A percentile compares a stretch with the other conserved stretches of the same genome.
These are phyloP conservation scores for Perizoma flavofasciatum DNA, from an alignment of 2,888 invertebrate genomes.

Conservation along the genomic window DNA sequence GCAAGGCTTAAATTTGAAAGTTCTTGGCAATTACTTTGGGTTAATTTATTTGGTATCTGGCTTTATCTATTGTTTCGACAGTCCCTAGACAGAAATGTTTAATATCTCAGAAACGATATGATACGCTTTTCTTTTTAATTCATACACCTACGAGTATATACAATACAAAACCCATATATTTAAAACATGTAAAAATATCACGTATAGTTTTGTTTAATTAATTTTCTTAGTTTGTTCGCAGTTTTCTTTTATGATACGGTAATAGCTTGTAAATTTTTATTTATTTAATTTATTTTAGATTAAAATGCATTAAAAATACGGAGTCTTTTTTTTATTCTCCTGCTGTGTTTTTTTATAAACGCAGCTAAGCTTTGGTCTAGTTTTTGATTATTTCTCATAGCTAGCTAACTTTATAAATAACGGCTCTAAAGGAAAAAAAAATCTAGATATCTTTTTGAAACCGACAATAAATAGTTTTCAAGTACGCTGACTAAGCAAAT, in stretches of 20 bases:
- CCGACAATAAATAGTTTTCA: background rate
- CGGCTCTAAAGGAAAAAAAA: too few relatives aligned
- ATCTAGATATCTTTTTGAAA: background rate
- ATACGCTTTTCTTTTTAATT: too few relatives aligned
- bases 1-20: constrained; percentile 23
- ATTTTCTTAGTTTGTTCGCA: too few relatives aligned
- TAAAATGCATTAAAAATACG: constrained; percentile 15
- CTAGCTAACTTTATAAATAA: too few relatives aligned
- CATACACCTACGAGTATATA: too few relatives aligned
- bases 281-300: constrained; percentile 22
- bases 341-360: too few relatives aligned
- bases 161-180: too few relatives aligned
- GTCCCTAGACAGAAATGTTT: too few relatives aligned
- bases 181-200: too few relatives aligned
- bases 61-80: background rate
- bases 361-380: too few relatives aligned
- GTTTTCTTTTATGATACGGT: background rate
- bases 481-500: background rate
- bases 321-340: background rate
- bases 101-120: too few relatives aligned
- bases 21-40: constrained; percentile 3
- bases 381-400: too few relatives aligned
- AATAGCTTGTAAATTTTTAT: constrained; percentile 1
- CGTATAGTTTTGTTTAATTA: background rate
- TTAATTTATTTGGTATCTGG: background rate